These are phyloP conservation scores for Macrosiphum euphorbiae DNA, from an alignment of 2,888 invertebrate genomes.

Conservation along the genomic window DNA sequence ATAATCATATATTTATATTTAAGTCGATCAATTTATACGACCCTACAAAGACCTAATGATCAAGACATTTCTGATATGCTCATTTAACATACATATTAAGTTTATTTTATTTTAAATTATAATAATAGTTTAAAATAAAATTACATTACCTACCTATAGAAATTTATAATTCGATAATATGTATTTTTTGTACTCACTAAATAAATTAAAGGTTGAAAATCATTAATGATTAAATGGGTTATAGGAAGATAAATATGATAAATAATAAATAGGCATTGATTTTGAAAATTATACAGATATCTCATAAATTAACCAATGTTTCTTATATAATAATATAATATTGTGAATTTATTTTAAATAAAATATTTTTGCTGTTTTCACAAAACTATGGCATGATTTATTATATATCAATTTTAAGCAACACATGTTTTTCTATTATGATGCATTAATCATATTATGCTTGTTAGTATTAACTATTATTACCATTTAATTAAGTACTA, in stretches of 20 bases:
- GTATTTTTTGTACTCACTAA: not conserved
- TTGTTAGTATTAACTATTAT: not conserved
- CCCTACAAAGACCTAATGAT: not conserved
- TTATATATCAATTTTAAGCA: not conserved
- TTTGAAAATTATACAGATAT: not conserved
- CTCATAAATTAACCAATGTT: not conserved
- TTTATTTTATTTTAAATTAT: not conserved
- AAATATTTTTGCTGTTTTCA: not conserved
- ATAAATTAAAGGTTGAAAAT: not conserved
- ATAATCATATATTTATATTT: not conserved
- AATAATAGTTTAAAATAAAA: not conserved
- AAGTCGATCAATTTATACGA: not conserved
- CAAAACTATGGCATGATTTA: not conserved
- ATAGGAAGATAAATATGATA: not conserved
- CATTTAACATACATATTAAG: not conserved
- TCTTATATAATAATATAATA: not conserved
- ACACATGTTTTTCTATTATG: not conserved
- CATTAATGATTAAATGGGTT: not conserved
- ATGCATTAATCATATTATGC: not conserved
- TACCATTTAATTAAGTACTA: not conserved
- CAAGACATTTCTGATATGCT: not conserved
- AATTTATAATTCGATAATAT: not conserved
- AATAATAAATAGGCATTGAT: not conserved
- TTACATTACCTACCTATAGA: conserved; percentile 1
- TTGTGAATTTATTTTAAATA: not conserved